These are phyloP conservation scores for Trachymyrmex septentrionalis DNA, from an alignment of 1,140 invertebrate genomes.

Conservation along the genomic window DNA sequence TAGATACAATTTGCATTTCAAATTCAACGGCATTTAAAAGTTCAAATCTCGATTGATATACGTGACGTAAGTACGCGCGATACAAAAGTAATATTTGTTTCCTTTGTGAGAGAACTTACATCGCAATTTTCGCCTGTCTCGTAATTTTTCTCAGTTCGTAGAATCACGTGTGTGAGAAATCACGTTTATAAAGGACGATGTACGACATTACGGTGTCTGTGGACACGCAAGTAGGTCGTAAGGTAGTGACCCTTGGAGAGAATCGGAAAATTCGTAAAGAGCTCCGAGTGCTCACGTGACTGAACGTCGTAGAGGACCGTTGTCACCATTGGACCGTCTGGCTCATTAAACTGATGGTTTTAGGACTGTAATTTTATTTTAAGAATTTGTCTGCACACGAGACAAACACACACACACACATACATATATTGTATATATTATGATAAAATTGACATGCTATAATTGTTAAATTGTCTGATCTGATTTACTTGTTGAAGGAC, in stretches of 20 bases:
- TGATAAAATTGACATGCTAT: too few species aligned
- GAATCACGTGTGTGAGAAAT: conserved; percentile 46
- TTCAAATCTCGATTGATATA: conserved; percentile 3
- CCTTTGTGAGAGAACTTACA: conserved; percentile 28
- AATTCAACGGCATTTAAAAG: not conserved
- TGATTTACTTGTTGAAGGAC: too few species aligned
- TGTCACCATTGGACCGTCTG: conserved; percentile 48
- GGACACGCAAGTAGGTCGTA: conserved; percentile 58
- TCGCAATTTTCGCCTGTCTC: conserved; percentile 53
- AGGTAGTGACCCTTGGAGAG: conserved; percentile 28
- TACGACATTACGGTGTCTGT: conserved; percentile 42
- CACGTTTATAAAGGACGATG: conserved; percentile 4
- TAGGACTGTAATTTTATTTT: conserved; percentile 59
- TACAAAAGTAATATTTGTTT: conserved; percentile 11
- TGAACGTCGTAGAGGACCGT: conserved; percentile 29
- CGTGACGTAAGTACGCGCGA: not conserved
- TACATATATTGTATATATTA: too few species aligned
- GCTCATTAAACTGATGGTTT: conserved; percentile 43
- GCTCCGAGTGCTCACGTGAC: conserved; percentile 40
- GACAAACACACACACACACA: too few species aligned
- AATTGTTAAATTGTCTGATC: too few species aligned
- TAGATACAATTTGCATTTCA: not conserved
- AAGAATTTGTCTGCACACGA: conserved; percentile 19
- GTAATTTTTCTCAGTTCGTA: conserved; percentile 32
- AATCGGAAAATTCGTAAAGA: conserved; percentile 57